A percentile compares a stretch with the other conserved stretches of the same genome.
Evolutionary conservation across 2,888 invertebrate species (phyloP).

Genomic region (Hesperia comma): DNA sequence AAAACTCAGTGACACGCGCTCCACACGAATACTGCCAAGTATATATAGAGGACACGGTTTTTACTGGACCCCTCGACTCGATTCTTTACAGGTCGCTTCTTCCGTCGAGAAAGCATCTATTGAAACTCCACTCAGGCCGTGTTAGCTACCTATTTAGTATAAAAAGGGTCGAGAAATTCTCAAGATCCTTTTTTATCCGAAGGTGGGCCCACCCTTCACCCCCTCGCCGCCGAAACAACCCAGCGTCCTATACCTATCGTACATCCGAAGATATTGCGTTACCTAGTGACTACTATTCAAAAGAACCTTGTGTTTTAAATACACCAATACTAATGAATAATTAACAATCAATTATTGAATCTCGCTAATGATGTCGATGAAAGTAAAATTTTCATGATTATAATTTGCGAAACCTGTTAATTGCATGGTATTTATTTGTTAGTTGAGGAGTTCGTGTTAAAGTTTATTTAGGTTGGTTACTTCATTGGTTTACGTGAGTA

Average conservation of each 20-base stretch:
- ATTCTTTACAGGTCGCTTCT: slow-evolving; percentile 82
- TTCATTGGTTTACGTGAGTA: too few species aligned
- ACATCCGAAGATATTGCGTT: slow-evolving; percentile 17
- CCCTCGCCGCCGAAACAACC: slow-evolving; percentile 44
- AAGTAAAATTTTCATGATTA: too few species aligned
- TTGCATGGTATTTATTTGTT: too few species aligned
- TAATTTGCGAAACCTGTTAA: too few species aligned
- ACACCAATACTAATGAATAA: background rate
- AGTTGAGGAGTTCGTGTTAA: too few species aligned
- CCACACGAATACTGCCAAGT: slow-evolving; percentile 45
- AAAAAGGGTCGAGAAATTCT: slow-evolving; percentile 82
- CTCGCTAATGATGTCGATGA: too few species aligned
- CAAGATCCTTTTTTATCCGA: slow-evolving; percentile 80
- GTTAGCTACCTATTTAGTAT: slow-evolving; percentile 85
- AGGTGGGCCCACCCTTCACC: slow-evolving; percentile 64
- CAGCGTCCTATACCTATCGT: slow-evolving; percentile 14
- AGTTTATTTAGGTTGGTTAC: too few species aligned
- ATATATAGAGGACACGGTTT: slow-evolving; percentile 64
- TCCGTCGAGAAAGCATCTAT: slow-evolving; percentile 82
- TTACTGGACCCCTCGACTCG: slow-evolving; percentile 66
- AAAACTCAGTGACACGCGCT: slow-evolving; percentile 75
- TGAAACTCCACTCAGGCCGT: slow-evolving; percentile 84
- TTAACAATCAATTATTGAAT: background rate
- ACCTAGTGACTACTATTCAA: slow-evolving; percentile 1
- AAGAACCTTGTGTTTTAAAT: background rate